phyloP scores from a whole-genome alignment of 1,140 invertebrate species.

The Drosophila repleta region DNA sequence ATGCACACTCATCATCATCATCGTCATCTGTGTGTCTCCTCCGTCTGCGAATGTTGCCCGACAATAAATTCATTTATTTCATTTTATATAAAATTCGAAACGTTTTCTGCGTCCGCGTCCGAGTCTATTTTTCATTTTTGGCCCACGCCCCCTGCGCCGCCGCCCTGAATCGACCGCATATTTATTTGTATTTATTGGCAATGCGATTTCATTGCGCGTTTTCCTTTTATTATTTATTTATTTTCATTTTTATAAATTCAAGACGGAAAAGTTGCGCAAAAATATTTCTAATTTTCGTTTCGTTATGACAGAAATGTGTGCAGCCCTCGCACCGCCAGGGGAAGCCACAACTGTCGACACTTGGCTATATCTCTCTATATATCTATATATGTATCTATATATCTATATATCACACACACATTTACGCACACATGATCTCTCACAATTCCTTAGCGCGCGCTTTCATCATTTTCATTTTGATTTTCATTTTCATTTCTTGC shows the following conservation, averaged over 20 bases:
- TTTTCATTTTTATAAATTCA: slow-evolving; percentile 70
- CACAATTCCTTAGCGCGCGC: slow-evolving; percentile 4
- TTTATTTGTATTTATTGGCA: slow-evolving; percentile 39
- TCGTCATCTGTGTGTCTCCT: not conserved
- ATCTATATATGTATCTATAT: too few species aligned
- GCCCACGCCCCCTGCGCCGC: not conserved
- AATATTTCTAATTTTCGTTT: slow-evolving; percentile 63
- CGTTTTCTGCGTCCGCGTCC: slow-evolving; percentile 37
- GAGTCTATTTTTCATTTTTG: slow-evolving; percentile 72
- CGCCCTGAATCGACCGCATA: not conserved
- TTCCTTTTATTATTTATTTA: slow-evolving; percentile 66
- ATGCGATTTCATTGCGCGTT: not conserved
- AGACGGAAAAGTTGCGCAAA: slow-evolving; percentile 9
- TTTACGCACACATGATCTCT: slow-evolving; percentile 26
- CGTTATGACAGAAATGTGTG: slow-evolving; percentile 78
- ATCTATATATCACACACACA: slow-evolving; percentile 40
- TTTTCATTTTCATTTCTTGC: not conserved
- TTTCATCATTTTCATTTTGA: slow-evolving; percentile 47
- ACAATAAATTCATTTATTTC: slow-evolving; percentile 70
- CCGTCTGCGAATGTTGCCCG: slow-evolving; percentile 18
- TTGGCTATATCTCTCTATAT: slow-evolving; percentile 45
- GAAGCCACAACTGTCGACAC: slow-evolving; percentile 14
- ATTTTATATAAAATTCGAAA: slow-evolving; percentile 62
- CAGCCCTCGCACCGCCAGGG: slow-evolving; percentile 39
- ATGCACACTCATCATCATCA: not conserved